Conservation (phyloP, 2,888 invertebrate genomes). For the Micoletzkya japonica region DNA sequence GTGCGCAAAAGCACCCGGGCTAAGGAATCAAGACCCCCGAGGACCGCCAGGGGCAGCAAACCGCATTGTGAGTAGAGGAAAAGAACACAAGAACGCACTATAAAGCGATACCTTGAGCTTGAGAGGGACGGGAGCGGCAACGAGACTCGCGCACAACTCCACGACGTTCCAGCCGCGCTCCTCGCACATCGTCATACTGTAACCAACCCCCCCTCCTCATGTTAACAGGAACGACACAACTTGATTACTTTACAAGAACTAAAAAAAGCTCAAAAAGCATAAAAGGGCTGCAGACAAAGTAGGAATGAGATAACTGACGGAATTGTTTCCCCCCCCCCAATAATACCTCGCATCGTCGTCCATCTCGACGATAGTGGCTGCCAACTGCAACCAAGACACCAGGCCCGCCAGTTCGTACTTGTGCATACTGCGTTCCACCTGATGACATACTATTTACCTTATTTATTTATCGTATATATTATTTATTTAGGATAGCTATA, state of each 20-base stretch:
- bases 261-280: too few relatives aligned
- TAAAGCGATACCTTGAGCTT: conserved; percentile 32
- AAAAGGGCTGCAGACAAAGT: too few relatives aligned
- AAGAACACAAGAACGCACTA: neutral
- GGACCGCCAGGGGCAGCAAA: too few relatives aligned
- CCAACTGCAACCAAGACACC: conserved; percentile 40
- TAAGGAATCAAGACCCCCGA: too few relatives aligned
- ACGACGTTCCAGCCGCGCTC: conserved; percentile 43
- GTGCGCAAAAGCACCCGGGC: neutral
- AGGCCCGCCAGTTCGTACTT: conserved; percentile 43
- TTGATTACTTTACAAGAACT: too few relatives aligned
- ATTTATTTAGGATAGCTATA: too few relatives aligned
- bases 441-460: neutral
- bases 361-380: conserved; percentile 35
- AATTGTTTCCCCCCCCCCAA: too few relatives aligned
- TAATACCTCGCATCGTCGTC: conserved; percentile 10
- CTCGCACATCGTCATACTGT: conserved; percentile 36
- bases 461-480: too few relatives aligned
- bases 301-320: neutral
- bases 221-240: too few relatives aligned
- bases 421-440: conserved; percentile 32
- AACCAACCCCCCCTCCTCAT: too few relatives aligned
- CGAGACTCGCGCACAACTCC: conserved; percentile 35
- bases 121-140: conserved; percentile 40
- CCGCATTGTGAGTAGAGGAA: too few relatives aligned